These are phyloP conservation scores for Acanthornis magna DNA, from an alignment of 2,797 vertebrate species.

Conservation along the genomic window DNA sequence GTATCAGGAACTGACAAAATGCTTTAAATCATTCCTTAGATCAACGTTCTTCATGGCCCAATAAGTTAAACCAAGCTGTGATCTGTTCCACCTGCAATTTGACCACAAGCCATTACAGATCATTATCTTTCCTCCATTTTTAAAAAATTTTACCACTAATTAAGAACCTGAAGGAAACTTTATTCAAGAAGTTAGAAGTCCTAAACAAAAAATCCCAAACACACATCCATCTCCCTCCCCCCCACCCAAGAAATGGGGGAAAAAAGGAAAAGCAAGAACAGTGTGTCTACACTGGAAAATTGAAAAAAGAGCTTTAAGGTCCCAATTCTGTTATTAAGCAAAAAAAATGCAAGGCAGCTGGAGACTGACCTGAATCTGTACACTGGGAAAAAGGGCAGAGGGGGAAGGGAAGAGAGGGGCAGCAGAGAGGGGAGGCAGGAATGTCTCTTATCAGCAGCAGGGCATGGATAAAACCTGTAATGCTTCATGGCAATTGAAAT, in stretches of 20 bases:
- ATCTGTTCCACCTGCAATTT: not conserved
- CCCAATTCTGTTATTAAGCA: not conserved
- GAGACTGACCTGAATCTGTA: not conserved
- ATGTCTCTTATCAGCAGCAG: not conserved
- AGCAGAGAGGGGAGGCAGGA: not conserved
- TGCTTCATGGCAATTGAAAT: not conserved
- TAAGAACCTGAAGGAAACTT: not conserved
- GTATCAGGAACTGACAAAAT: not conserved
- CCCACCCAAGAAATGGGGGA: fast-evolving
- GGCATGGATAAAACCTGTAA: not conserved
- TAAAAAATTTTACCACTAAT: not conserved
- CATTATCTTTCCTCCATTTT: not conserved
- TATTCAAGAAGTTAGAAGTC: not conserved
- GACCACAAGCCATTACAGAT: not conserved
- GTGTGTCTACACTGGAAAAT: not conserved
- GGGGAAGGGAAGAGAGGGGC: not conserved
- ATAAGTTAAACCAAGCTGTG: not conserved
- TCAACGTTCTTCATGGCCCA: not conserved
- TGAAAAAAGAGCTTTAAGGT: not conserved
- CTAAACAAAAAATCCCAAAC: not conserved
- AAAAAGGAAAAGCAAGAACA: not conserved
- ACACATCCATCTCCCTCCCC: fast-evolving
- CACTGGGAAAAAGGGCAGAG: not conserved
- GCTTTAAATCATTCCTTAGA: not conserved
- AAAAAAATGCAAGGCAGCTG: conserved; percentile 30